These are phyloP conservation scores for Clarias macrocephalus DNA, from an alignment of 2,113 vertebrate species.

Conservation along the genomic window DNA sequence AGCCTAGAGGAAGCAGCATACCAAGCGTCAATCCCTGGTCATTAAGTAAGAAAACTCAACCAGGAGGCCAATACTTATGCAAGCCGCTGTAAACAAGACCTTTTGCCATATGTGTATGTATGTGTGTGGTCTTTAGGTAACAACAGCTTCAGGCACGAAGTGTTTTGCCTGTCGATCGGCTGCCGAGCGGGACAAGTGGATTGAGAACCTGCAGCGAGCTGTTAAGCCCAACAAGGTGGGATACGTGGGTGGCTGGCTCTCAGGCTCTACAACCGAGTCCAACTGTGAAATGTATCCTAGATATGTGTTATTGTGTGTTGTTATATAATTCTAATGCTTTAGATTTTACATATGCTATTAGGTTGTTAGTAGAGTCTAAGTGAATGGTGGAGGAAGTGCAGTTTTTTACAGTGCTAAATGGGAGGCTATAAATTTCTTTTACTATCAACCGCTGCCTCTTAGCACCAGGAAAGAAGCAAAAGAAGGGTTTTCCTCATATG, in stretches of 20 bases:
- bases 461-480: not conserved
- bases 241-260: not conserved
- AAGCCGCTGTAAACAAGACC: conserved; percentile 1
- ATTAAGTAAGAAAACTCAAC: not conserved
- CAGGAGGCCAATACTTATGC: not conserved
- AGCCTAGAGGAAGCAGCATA: not conserved
- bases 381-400: not conserved
- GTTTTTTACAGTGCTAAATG: not conserved
- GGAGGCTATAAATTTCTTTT: not conserved
- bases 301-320: not conserved
- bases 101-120: not conserved
- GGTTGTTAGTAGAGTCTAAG: not conserved
- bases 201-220: conserved; percentile 90
- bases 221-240: conserved; percentile 93
- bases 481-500: not conserved
- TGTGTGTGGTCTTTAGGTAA: conserved; percentile 75
- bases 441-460: not conserved
- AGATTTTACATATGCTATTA: not conserved
- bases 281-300: conserved; percentile 4
- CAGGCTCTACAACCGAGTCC: not conserved
- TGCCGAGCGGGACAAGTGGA: conserved; percentile 94
- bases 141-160: conserved; percentile 89
- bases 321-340: not conserved
- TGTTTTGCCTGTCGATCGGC: conserved; percentile 94
- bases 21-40: no score